Base-by-base conservation (phyloP, 2,888 invertebrate genomes). In the Melanotus villosus region DNA sequence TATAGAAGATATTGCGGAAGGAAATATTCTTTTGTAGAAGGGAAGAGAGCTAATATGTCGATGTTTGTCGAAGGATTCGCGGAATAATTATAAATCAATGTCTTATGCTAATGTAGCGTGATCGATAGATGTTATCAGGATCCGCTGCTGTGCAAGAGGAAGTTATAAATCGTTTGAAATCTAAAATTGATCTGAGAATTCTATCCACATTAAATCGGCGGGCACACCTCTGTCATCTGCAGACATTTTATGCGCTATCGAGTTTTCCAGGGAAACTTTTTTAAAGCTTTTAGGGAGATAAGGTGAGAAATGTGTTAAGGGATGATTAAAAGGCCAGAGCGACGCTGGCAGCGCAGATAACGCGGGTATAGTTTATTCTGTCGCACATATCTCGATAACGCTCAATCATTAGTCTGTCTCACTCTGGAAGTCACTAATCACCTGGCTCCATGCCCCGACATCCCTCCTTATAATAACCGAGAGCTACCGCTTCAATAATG, bases 151-250 rank as follows among this genome's bases (percentile, higher is more conserved):
- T 82, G 79, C 80, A 80, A 80, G 80, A 83, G 84, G 84, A 84
- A 84, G 84, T 84, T 84, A 84, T 84, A 84, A 84, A 84, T 84
- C 84, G 82, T 82, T 79, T 78, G 79, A 77, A 84, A 84, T 84
- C 84, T 84, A 84, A 84, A 84, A 84, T 84, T 83, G 83, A 83
- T 83, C 83, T 80, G 82, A 77, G 83, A 82, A 82, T 82, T 80
- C 82, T 82, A 82, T 82, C 82, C 82, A 79, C 80, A 81, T 82
- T 81, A 82, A 83, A 82, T 82, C 82, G 80, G 80, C 77, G 80
- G 79, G 79, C 80, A 81, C 81, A 81, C 81, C 81, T 81, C 80
- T 78, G 81, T 82, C 82, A 81, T 82, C 82, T 80, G 78, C 72
- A 74, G 74, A 77, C 75, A 72, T 74, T 74, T 73, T 73, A 73